Conservation (phyloP, 1,140 invertebrate genomes). For the Augochlora pura region DNA sequence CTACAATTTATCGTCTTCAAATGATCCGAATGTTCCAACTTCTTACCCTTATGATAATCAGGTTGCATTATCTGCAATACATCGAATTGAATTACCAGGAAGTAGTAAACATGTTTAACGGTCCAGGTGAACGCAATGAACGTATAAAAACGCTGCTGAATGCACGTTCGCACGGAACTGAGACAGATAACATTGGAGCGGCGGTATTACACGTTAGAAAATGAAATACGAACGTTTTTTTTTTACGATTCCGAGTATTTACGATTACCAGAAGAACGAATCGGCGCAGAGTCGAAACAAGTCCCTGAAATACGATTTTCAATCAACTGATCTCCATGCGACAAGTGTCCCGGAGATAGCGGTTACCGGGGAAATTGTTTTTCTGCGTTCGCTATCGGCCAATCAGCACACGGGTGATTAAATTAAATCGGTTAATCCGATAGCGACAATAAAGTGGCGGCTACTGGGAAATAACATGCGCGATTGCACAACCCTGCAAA, state of each 20-base stretch:
- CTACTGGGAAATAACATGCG: constrained; percentile 61
- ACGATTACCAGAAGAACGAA: neutral
- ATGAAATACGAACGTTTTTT: neutral
- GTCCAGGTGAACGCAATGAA: too few species aligned
- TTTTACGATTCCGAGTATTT: neutral
- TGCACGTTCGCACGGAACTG: neutral
- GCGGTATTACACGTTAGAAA: neutral
- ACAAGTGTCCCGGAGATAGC: constrained; percentile 65
- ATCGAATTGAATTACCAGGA: too few species aligned
- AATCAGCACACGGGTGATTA: constrained; percentile 68
- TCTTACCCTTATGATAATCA: too few species aligned
- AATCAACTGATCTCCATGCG: constrained; percentile 53
- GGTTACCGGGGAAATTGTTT: constrained; percentile 69
- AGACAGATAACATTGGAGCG: neutral
- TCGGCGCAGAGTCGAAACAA: constrained; percentile 21
- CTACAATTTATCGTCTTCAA: too few species aligned
- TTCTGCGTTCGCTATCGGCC: constrained; percentile 67
- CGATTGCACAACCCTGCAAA: constrained; percentile 58
- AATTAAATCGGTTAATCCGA: constrained; percentile 72
- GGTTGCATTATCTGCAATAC: too few species aligned
- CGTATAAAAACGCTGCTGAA: too few species aligned
- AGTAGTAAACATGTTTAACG: too few species aligned
- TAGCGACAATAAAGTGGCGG: constrained; percentile 67
- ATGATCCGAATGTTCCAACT: too few species aligned
- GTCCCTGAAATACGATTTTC: constrained; percentile 51